Conservation (phyloP, 2,113 vertebrate genomes). For the Misgurnus mizolepis region DNA sequence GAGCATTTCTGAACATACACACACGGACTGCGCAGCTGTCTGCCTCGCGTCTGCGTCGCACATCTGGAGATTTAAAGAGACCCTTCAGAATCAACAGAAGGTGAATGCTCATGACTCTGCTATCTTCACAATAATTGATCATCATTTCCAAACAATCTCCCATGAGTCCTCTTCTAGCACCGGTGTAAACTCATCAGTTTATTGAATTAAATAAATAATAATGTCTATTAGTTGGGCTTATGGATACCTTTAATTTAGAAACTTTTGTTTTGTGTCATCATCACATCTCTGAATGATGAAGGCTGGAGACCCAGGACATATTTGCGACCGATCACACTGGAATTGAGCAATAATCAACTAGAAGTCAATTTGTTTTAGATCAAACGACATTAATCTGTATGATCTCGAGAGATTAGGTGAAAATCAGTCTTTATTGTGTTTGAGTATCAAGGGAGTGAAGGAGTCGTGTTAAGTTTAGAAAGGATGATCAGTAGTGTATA, state of each 20-base stretch:
- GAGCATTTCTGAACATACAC: conserved; percentile 55
- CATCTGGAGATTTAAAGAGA: conserved; percentile 55
- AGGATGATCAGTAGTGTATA: conserved; percentile 67
- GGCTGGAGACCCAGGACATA: no score
- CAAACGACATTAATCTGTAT: conserved; percentile 20
- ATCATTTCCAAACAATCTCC: no score
- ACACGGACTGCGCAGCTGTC: conserved; percentile 50
- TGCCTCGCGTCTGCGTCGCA: conserved; percentile 57
- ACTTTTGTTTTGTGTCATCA: no score
- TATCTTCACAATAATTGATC: no score
- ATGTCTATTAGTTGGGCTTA: no score
- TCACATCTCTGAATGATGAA: no score
- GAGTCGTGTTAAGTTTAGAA: conserved; percentile 63
- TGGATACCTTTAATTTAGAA: no score
- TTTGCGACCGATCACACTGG: no score
- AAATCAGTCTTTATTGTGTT: conserved; percentile 30
- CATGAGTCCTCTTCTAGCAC: no score
- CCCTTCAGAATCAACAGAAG: conserved; percentile 51
- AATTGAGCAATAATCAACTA: conserved; percentile 23
- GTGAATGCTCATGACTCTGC: neutral
- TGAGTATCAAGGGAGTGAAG: conserved; percentile 23
- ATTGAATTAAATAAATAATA: no score
- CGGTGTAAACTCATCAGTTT: no score
- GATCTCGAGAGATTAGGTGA: conserved; percentile 27
- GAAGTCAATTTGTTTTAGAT: conserved; percentile 14